These are phyloP conservation scores for Orientallactaga bullata DNA, from an alignment of 2,113 vertebrate genomes.

Conservation along the genomic window DNA sequence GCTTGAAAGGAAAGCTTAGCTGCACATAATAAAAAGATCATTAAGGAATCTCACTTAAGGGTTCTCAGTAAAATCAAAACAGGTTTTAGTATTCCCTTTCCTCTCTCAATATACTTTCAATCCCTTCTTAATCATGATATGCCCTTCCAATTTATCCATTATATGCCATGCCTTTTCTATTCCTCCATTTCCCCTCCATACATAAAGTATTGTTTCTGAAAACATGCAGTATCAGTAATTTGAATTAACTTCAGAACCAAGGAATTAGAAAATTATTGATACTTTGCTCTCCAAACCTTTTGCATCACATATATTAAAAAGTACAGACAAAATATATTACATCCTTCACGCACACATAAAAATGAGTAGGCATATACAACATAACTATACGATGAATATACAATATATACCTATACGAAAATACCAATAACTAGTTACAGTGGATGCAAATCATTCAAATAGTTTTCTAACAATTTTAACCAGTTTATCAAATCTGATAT, in stretches of 20 bases:
- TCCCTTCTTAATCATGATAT: background rate
- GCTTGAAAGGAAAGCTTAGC: background rate
- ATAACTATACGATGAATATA: background rate
- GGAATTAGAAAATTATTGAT: background rate
- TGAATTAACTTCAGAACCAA: background rate
- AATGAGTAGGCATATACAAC: background rate
- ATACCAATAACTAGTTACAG: background rate
- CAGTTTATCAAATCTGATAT: background rate
- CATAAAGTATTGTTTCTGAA: background rate
- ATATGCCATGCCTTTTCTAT: background rate
- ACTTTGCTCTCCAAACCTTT: background rate
- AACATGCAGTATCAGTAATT: slow-evolving; percentile 2
- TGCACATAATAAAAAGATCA: background rate
- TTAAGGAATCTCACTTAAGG: background rate
- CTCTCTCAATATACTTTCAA: background rate
- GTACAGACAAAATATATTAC: background rate
- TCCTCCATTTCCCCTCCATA: background rate
- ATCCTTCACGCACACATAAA: background rate
- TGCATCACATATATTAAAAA: background rate
- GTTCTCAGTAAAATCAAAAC: slow-evolving; percentile 18
- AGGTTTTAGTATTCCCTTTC: background rate
- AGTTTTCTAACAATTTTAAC: slow-evolving; percentile 22
- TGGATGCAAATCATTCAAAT: background rate
- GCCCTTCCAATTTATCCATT: background rate
- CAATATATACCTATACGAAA: background rate